Base-by-base conservation (phyloP, 1,140 invertebrate genomes). In the Anadara kagoshimensis region DNA sequence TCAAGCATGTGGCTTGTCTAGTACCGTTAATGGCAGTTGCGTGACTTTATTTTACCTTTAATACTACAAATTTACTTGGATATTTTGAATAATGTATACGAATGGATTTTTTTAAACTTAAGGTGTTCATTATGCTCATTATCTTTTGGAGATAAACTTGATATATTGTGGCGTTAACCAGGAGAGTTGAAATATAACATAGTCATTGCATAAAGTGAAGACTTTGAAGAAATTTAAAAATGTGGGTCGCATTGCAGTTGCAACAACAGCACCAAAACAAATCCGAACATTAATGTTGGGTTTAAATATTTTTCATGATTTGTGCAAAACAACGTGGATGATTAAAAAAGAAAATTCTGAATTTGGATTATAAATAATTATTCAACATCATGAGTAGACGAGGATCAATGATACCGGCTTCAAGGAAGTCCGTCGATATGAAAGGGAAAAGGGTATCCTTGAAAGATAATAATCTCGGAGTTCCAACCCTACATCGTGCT, bases 391-490 rank as follows among this genome's bases (percentile, higher is more conserved):
- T 75, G 73, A 75, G 68, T 49, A 58, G 79, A 16, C 47, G 74
- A 43, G 59, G 69, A 11, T 81, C 79, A 1, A 20, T 71, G 5
- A 64, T 51, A 16, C 67, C 73, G 0, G 54, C 62, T 26, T n/a
- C 68, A 41, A 26, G 36, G 10, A 61, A 64, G 18, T 44, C 64
- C 16, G 75, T 58, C 11, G 53, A 53, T 8, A 51, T 20, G 49
- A 26, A 49, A 16, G 56, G 61, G 14, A 81, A 81, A 63, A 66
- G 79, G 5, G 71, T 78, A 24, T 78, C 76, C 10, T 29, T 81
- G 7, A 78, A 76, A 49, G 79, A 81, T 41, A 74, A 74, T 20
- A 76, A 67, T 16, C 45, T 81, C 18, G 49, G 57, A 12, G 61
- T 65, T 45, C 53, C 70, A 8, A 56, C 63, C 18, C 26, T 44